Percentiles rank a stretch among this genome's conserved stretches.
Evolutionary conservation across 2,888 invertebrate species (phyloP).

Genomic region (Homarus gammarus): DNA sequence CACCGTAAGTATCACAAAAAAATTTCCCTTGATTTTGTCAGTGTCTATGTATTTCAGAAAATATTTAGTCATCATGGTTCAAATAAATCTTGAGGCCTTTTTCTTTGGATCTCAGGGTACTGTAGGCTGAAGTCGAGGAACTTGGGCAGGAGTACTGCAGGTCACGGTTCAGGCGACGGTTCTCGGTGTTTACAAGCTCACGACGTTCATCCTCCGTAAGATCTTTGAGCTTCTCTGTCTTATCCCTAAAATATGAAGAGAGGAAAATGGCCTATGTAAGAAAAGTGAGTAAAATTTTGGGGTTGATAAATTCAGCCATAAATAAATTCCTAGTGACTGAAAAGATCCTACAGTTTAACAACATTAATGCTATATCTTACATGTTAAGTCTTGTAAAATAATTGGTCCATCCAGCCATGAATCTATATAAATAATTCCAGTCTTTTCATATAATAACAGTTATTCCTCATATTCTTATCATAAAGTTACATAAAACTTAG

Average conservation of each 20-base stretch:
- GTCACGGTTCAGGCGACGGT: constrained; percentile 73
- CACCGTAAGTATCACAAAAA: not conserved
- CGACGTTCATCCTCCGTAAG: constrained; percentile 68
- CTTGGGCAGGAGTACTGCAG: constrained; percentile 45
- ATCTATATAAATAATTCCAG: too few species aligned
- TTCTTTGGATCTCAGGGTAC: constrained; percentile 65
- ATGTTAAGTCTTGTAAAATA: too few species aligned
- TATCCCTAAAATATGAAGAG: constrained; percentile 57
- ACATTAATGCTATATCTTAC: too few species aligned
- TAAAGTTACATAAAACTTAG: too few species aligned
- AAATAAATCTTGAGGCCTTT: constrained; percentile 75
- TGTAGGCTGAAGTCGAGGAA: constrained; percentile 50
- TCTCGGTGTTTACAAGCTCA: constrained; percentile 65
- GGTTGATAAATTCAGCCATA: too few species aligned
- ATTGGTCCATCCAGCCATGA: too few species aligned
- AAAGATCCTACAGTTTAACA: too few species aligned
- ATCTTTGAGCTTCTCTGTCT: constrained; percentile 58
- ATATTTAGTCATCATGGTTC: constrained; percentile 62
- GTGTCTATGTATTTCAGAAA: not conserved
- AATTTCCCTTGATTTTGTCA: not conserved
- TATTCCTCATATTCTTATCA: too few species aligned
- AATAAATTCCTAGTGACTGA: too few species aligned
- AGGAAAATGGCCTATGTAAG: too few species aligned
- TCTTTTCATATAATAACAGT: too few species aligned
- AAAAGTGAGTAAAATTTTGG: too few species aligned